Evolutionary conservation across 2,113 vertebrate species (phyloP).

Genomic region (Pterocles orientalis): DNA sequence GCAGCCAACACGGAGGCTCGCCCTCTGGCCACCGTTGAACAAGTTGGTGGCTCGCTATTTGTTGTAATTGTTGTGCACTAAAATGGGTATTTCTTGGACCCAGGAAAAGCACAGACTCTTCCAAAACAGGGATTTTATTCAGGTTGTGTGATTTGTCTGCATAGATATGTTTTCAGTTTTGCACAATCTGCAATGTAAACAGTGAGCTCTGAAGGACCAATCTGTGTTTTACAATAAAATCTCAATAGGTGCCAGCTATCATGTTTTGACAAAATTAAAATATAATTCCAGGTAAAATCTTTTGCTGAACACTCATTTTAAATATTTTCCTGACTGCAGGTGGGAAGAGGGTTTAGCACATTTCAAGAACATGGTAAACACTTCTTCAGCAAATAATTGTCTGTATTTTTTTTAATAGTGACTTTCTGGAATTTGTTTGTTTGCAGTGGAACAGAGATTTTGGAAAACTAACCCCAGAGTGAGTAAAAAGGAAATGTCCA

Average conservation of each 20-base stretch:
- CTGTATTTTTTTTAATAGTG: neutral
- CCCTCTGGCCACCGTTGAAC: neutral
- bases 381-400: neutral
- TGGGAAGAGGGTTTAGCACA: neutral
- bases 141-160: neutral
- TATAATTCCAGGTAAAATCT: neutral
- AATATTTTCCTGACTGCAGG: neutral
- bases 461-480: neutral
- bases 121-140: neutral
- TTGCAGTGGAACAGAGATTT: neutral
- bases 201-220: neutral
- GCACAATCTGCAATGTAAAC: neutral
- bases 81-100: slow-evolving; percentile 43
- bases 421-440: neutral
- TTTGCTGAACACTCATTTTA: neutral
- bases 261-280: neutral
- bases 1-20: neutral
- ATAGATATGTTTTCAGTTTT: neutral
- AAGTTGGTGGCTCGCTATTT: neutral
- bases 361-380: neutral
- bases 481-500: neutral
- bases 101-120: slow-evolving; percentile 10
- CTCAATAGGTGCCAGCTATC: neutral
- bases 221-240: neutral
- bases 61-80: slow-evolving; percentile 13